phyloP scores from a whole-genome alignment of 2,113 vertebrate species.

The Pitta sordida region DNA sequence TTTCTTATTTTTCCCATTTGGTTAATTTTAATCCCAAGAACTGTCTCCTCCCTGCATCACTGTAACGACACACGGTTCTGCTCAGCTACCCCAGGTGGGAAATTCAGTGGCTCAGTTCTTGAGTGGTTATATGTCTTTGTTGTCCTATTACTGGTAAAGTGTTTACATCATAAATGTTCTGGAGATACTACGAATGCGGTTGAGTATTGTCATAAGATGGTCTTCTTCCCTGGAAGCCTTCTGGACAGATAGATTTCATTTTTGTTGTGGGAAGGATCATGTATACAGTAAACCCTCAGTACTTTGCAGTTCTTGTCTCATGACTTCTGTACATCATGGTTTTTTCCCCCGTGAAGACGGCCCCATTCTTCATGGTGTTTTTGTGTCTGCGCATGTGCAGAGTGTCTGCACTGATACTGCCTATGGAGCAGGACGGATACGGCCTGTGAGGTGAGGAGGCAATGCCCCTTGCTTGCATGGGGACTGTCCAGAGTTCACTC shows the following conservation, averaged over 20 bases:
- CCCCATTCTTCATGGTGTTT: too few species aligned
- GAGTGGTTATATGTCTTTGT: not conserved
- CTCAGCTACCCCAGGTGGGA: not conserved
- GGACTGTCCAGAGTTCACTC: too few species aligned
- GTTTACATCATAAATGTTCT: not conserved
- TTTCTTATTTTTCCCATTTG: not conserved
- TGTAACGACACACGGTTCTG: not conserved
- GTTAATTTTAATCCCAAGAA: not conserved
- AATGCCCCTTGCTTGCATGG: too few species aligned
- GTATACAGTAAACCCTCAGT: too few species aligned
- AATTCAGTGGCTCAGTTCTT: not conserved
- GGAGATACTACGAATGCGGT: not conserved
- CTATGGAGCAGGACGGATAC: too few species aligned
- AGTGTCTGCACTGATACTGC: too few species aligned
- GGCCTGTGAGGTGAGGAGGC: too few species aligned
- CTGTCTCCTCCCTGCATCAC: not conserved
- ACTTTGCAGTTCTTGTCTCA: too few species aligned
- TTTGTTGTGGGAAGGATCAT: not conserved
- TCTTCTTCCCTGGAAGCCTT: not conserved
- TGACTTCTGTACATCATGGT: too few species aligned
- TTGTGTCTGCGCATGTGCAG: too few species aligned
- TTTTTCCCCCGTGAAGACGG: too few species aligned
- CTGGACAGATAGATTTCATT: not conserved
- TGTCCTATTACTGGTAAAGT: not conserved
- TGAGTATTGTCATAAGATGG: not conserved